A percentile compares a stretch with the other conserved stretches of the same genome.
Conservation (phyloP, 1,140 invertebrate genomes). For the Drosophila busckii region DNA sequence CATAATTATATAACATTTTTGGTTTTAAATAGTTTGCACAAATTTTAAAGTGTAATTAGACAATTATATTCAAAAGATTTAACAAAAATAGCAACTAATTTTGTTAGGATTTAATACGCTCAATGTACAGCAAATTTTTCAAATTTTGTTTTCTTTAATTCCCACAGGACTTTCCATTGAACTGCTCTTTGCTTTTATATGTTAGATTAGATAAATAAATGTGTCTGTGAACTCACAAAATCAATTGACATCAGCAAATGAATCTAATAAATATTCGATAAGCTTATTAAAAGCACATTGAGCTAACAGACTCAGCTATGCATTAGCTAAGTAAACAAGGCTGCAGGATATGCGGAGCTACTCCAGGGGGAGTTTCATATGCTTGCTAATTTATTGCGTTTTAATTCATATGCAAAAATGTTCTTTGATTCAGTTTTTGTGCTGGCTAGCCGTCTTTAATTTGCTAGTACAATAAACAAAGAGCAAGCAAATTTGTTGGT, state of each 20-base stretch:
- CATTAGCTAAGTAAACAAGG: conserved; percentile 52
- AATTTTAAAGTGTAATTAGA: no score
- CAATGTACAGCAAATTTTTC: no score
- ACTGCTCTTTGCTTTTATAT: no score
- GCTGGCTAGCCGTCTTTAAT: conserved; percentile 52
- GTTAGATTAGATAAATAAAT: no score
- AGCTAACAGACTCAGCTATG: conserved; percentile 12
- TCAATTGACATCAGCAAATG: conserved; percentile 45
- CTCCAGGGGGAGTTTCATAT: conserved; percentile 29
- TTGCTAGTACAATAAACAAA: conserved; percentile 62
- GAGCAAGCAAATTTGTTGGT: conserved; percentile 9
- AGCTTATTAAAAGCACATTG: conserved; percentile 65
- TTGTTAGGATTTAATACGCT: no score
- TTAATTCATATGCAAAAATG: conserved; percentile 77
- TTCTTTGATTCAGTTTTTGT: conserved; percentile 13
- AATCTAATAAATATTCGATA: conserved; percentile 74
- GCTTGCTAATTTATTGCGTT: conserved; percentile 72
- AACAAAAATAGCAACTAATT: no score
- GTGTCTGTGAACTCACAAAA: not conserved
- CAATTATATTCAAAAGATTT: no score
- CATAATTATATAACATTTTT: no score
- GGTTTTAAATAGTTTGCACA: no score
- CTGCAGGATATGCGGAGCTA: not conserved
- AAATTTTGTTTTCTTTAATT: no score
- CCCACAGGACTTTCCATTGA: no score